These are phyloP conservation scores for Leucophora obtusa DNA, from an alignment of 2,888 invertebrate species.

Conservation along the genomic window DNA sequence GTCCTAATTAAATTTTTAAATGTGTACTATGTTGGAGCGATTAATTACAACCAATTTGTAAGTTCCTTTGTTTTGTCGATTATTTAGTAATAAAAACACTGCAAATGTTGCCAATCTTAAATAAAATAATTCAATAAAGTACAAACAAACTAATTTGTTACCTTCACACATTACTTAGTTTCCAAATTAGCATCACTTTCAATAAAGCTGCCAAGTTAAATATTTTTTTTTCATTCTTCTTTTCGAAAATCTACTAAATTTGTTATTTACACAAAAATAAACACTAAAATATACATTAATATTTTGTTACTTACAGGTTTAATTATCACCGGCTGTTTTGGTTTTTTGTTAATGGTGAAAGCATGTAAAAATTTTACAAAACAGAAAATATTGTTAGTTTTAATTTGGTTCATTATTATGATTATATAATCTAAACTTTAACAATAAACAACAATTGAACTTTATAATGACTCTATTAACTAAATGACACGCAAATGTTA, in stretches of 20 bases:
- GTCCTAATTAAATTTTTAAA: too few relatives aligned
- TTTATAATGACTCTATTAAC: constrained; percentile 42
- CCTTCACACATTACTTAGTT: too few relatives aligned
- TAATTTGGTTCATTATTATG: constrained; percentile 7
- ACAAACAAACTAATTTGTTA: too few relatives aligned
- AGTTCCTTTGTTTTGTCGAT: too few relatives aligned
- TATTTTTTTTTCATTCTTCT: neutral
- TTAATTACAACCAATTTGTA: too few relatives aligned
- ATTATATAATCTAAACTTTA: constrained; percentile 21
- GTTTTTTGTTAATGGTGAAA: constrained; percentile 54
- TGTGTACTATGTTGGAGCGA: too few relatives aligned
- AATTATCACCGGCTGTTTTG: constrained; percentile 58
- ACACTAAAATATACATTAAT: constrained; percentile 29
- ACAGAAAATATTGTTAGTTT: constrained; percentile 47
- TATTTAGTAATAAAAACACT: too few relatives aligned
- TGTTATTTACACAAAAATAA: constrained; percentile 35
- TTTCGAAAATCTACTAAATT: neutral
- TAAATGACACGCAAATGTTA: constrained; percentile 57
- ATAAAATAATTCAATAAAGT: too few relatives aligned
- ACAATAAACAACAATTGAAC: constrained; percentile 39
- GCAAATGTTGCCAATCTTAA: too few relatives aligned
- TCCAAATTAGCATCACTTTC: neutral
- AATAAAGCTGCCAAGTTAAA: neutral
- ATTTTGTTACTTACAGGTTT: constrained; percentile 55
- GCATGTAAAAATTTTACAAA: constrained; percentile 60